Evolutionary conservation across 2,888 invertebrate species (phyloP).

Genomic region (Deilephila elpenor): DNA sequence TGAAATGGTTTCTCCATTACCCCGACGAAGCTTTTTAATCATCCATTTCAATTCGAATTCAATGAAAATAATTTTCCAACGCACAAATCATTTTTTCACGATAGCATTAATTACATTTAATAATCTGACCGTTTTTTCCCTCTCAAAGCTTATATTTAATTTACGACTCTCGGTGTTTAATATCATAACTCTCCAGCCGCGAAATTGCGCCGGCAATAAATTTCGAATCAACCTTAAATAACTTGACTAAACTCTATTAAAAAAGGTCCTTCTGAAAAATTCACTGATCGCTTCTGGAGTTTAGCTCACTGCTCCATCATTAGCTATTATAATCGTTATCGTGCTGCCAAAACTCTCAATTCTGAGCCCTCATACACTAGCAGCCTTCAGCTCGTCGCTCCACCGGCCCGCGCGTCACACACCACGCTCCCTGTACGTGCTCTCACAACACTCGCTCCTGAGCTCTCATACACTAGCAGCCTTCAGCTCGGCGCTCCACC

Average conservation of each 20-base stretch:
- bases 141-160: conserved; percentile 48
- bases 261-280: conserved; percentile 1
- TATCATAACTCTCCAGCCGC: conserved; percentile 32
- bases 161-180: conserved; percentile 47
- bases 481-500: conserved; percentile 6
- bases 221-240: conserved; percentile 27
- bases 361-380: no score
- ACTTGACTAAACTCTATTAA: conserved; percentile 27
- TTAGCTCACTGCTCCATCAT: background rate
- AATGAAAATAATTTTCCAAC: conserved; percentile 20
- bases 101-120: conserved; percentile 37
- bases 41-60: conserved; percentile 17
- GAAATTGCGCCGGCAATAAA: conserved; percentile 29
- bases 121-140: conserved; percentile 41
- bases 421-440: no score
- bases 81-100: conserved; percentile 15
- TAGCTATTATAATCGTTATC: background rate
- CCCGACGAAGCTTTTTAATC: conserved; percentile 19
- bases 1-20: background rate
- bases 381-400: no score
- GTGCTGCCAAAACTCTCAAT: no score
- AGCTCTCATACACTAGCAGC: conserved; percentile 6
- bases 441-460: background rate
- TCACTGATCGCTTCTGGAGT: background rate
- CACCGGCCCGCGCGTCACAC: no score